phyloP scores from a whole-genome alignment of 2,888 invertebrate genomes.

The Coronaproctus castanopsis region DNA sequence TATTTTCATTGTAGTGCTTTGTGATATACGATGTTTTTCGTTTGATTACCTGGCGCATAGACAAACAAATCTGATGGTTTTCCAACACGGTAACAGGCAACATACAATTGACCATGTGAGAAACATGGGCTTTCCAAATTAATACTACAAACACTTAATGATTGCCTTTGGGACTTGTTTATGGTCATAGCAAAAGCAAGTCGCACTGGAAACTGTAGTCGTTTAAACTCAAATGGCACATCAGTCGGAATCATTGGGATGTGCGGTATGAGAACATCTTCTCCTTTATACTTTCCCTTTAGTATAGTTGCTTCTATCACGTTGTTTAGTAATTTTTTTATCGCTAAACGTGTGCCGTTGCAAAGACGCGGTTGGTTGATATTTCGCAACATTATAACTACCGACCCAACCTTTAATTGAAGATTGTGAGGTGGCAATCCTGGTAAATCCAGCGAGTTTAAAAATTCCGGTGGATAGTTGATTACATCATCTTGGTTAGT shows the following conservation, averaged over 20 bases:
- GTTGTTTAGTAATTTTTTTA: neutral
- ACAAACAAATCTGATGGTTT: neutral
- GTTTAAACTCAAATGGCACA: neutral
- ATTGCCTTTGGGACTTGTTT: neutral
- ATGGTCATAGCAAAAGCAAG: neutral
- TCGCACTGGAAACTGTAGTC: neutral
- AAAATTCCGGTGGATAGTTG: neutral
- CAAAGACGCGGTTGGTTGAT: neutral
- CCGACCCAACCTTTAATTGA: neutral
- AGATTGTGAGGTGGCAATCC: neutral
- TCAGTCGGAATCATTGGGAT: neutral
- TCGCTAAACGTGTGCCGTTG: neutral
- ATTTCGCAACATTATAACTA: neutral
- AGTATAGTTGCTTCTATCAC: neutral
- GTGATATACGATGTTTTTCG: neutral
- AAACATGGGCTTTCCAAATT: neutral
- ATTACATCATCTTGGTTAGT: neutral
- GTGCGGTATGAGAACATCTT: neutral
- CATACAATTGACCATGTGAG: neutral
- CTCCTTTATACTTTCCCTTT: neutral
- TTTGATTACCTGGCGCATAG: neutral
- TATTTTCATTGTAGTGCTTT: neutral
- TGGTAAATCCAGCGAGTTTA: neutral
- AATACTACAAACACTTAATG: neutral
- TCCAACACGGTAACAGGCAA: neutral